These are phyloP conservation scores for Liasis olivaceus DNA, from an alignment of 2,797 vertebrate species.

Conservation along the genomic window DNA sequence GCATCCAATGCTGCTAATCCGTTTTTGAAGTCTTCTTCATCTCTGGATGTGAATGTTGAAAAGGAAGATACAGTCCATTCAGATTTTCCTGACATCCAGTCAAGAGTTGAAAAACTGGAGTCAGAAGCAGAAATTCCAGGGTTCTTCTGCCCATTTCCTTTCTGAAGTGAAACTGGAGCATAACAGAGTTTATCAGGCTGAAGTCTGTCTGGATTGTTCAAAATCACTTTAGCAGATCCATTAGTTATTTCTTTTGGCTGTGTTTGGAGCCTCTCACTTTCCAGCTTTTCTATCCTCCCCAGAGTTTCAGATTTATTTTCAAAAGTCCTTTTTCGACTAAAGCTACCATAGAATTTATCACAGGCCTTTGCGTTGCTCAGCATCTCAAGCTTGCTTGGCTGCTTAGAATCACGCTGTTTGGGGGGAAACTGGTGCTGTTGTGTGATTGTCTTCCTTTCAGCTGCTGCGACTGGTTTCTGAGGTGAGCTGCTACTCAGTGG, in stretches of 20 bases:
- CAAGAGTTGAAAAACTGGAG: slow-evolving; percentile 70
- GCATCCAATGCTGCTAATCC: slow-evolving; percentile 90
- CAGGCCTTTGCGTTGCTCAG: background rate
- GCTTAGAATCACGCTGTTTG: slow-evolving; percentile 29
- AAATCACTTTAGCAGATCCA: slow-evolving; percentile 36
- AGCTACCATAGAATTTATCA: slow-evolving; percentile 28
- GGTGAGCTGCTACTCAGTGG: slow-evolving; percentile 71
- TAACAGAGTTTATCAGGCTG: background rate
- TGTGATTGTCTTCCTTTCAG: slow-evolving; percentile 41
- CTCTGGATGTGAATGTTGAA: slow-evolving; percentile 86
- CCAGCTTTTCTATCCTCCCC: slow-evolving; percentile 21
- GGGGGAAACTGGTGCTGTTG: slow-evolving; percentile 24
- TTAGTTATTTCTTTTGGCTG: slow-evolving; percentile 54
- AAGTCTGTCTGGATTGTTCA: slow-evolving; percentile 34
- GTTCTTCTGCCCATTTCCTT: slow-evolving; percentile 33
- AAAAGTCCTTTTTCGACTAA: slow-evolving; percentile 35
- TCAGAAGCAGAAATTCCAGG: slow-evolving; percentile 42
- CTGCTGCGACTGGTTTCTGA: slow-evolving; percentile 46
- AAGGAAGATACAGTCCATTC: slow-evolving; percentile 82
- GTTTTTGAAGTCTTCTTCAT: slow-evolving; percentile 87
- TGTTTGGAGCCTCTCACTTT: slow-evolving; percentile 51
- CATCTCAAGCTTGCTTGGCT: slow-evolving; percentile 30
- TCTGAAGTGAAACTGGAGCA: background rate
- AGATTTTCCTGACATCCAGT: slow-evolving; percentile 74
- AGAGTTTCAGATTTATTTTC: slow-evolving; percentile 42